Base-by-base conservation (phyloP, 2,888 invertebrate species). In the Ptilodon capucinus region DNA sequence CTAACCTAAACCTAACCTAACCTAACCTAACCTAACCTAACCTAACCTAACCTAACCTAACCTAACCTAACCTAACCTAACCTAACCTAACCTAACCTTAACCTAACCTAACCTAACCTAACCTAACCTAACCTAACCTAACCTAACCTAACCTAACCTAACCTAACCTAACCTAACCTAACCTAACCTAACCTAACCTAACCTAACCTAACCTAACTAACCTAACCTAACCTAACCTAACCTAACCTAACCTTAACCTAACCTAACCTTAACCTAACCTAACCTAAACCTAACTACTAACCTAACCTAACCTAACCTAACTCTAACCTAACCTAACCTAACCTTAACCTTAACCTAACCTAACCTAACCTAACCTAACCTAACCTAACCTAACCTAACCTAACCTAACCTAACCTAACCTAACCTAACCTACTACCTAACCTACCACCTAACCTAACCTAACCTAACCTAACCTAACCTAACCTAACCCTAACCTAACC, bases 61-160 rank as follows among this genome's bases (percentile, higher is more conserved):
- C 54, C 52, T 51, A 50, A 50, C 53, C 48, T 50, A 53, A 51
- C 49, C 54, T 52, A 52, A 58, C 54, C 53, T 53, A 53, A 53
- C 57, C 53, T 54, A 53, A 55, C 53, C 54, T 54, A 58, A 54
- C 56, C 56, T 53, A 58, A 58, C 57, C 50, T 51, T 50, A 50
- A 50, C 57, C 52, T 57, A 53, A 53, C 57, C 54, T 52, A 54
- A 54, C 54, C 52, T 52, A 52, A 54, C 52, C 54, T 51, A 51
- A 54, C 53, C 57, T 51, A 54, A 54, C 51, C 54, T 57, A 54
- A 54, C 54, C 54, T 54, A 49, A 51, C 54, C 53, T 47, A 51
- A 54, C 59, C 59, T 57, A 62, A 57, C 57, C 57, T 57, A 55
- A 55, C 57, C 51, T 54, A 54, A 51, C 57, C 54, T 53, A 55